Evolutionary conservation across 1,140 invertebrate genomes (phyloP).

Genomic region (Alviniconcha marisindica): DNA sequence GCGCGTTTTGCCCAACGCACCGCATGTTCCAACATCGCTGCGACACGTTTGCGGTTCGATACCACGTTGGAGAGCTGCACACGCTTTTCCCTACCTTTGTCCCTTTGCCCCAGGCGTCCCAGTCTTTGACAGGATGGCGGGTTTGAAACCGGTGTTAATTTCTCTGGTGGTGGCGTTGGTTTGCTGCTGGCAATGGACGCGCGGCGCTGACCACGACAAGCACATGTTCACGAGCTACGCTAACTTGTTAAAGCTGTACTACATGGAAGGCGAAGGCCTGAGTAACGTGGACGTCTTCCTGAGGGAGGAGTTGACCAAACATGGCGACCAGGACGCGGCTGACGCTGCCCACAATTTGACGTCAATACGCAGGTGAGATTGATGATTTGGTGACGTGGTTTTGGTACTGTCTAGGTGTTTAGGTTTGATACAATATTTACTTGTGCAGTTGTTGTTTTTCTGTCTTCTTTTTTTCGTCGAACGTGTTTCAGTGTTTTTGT

Average conservation of each 20-base stretch:
- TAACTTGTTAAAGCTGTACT: conserved; percentile 37
- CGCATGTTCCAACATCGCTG: too few species aligned
- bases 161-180: not conserved
- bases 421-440: too few species aligned
- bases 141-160: not conserved
- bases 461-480: too few species aligned
- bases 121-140: not conserved
- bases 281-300: conserved; percentile 32
- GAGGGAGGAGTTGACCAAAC: conserved; percentile 22
- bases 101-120: not conserved
- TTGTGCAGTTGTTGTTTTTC: too few species aligned
- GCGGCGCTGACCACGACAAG: not conserved
- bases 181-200: not conserved
- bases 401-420: too few species aligned
- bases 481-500: too few species aligned
- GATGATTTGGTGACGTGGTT: not conserved
- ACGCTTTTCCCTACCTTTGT: not conserved
- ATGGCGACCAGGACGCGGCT: not conserved
- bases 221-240: conserved; percentile 39
- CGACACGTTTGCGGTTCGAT: conserved; percentile 18
- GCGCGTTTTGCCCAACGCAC: too few species aligned
- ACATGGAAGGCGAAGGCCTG: conserved; percentile 34
- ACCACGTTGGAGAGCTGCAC: not conserved
- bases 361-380: conserved; percentile 19
- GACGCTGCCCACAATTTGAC: conserved; percentile 31